A percentile compares a stretch with the other conserved stretches of the same genome.
phyloP scores from a whole-genome alignment of 2,797 vertebrate species.

The Limosa lapponica region DNA sequence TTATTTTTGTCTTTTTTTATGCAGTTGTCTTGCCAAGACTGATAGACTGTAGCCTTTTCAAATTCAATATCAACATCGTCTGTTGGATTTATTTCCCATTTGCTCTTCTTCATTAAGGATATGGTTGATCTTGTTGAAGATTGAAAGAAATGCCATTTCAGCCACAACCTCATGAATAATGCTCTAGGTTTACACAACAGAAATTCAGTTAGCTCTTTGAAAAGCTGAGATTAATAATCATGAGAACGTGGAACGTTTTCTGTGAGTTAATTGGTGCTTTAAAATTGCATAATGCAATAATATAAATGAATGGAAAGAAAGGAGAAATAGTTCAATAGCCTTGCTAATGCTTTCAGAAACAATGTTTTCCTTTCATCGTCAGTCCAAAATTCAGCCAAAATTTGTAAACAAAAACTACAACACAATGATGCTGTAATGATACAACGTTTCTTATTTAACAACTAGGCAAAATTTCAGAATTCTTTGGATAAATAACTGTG shows the following conservation, averaged over 20 bases:
- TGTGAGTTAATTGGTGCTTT: conserved; percentile 19
- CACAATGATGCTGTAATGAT: not conserved
- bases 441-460: not conserved
- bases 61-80: conserved; percentile 26
- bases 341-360: not conserved
- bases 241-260: conserved; percentile 17
- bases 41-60: conserved; percentile 24
- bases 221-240: conserved; percentile 53
- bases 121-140: conserved; percentile 35
- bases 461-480: not conserved
- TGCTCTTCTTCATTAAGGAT: conserved; percentile 22
- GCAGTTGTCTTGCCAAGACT: conserved; percentile 15
- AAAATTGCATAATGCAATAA: not conserved
- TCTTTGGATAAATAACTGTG: not conserved
- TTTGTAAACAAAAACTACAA: not conserved
- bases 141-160: conserved; percentile 21
- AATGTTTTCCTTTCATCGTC: not conserved
- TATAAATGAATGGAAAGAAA: not conserved
- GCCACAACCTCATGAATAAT: conserved; percentile 35
- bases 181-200: conserved; percentile 41
- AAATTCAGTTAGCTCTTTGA: conserved; percentile 36
- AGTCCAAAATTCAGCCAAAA: not conserved
- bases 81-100: conserved; percentile 42
- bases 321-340: not conserved
- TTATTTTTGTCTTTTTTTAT: conserved; percentile 34